These are phyloP conservation scores for Micronycteris hirsuta DNA, from an alignment of 2,113 vertebrate species.

Conservation along the genomic window DNA sequence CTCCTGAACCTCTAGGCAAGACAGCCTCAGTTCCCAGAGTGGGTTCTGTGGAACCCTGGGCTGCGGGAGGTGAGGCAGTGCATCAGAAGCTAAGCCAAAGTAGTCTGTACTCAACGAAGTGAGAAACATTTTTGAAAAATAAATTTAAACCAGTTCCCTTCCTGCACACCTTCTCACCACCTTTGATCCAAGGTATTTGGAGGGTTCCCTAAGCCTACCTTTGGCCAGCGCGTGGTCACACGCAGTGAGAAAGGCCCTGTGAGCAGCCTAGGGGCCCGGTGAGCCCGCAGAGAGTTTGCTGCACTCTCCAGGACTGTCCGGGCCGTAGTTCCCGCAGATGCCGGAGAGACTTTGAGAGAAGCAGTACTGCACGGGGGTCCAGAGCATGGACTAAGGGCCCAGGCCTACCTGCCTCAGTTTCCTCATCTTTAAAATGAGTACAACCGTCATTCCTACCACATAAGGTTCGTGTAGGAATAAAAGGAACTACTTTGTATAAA, in stretches of 20 bases:
- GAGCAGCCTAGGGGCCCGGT: neutral
- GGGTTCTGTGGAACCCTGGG: neutral
- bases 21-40: fast-evolving
- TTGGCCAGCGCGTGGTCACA: neutral
- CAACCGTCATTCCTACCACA: fast-evolving
- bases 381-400: neutral
- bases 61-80: neutral
- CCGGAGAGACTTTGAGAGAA: neutral
- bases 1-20: fast-evolving
- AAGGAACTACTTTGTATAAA: neutral
- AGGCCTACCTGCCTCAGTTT: neutral
- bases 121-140: neutral
- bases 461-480: neutral
- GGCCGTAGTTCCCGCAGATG: fast-evolving
- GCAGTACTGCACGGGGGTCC: fast-evolving
- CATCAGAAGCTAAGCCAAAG: neutral
- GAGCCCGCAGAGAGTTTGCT: too few species aligned
- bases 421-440: neutral
- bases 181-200: neutral
- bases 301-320: neutral
- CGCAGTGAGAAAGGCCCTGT: neutral
- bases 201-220: neutral
- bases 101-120: neutral
- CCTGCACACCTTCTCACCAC: neutral
- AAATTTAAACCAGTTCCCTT: neutral